Conservation (phyloP, 2,888 invertebrate species). For the Linnaemya tessellans region DNA sequence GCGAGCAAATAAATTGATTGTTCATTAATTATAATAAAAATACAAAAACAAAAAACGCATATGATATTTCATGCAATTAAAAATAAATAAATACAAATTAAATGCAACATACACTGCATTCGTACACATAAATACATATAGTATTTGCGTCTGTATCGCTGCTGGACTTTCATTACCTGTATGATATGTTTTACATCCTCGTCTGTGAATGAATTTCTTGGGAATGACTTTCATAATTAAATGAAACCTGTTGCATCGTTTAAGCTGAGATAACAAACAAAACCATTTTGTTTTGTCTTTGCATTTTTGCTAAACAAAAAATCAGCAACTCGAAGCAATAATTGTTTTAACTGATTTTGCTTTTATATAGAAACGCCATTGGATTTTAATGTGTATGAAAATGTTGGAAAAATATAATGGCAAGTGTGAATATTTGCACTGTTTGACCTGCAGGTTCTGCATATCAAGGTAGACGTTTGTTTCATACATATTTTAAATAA, state of each 20-base stretch:
- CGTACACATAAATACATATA: too few species aligned
- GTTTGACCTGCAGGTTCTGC: conserved; percentile 10
- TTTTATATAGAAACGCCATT: too few species aligned
- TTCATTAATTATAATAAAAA: not conserved
- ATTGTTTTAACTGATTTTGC: conserved; percentile 25
- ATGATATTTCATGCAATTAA: not conserved
- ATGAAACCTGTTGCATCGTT: conserved; percentile 50
- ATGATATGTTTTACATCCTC: conserved; percentile 54
- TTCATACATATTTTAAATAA: not conserved
- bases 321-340: not conserved
- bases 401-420: conserved; percentile 9
- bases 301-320: conserved; percentile 11
- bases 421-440: not conserved
- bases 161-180: conserved; percentile 40
- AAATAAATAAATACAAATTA: not conserved
- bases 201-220: conserved; percentile 47
- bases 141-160: not conserved
- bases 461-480: conserved; percentile 9
- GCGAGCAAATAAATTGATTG: not conserved
- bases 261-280: conserved; percentile 15
- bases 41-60: not conserved
- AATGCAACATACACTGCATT: not conserved
- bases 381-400: not conserved
- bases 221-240: conserved; percentile 55
- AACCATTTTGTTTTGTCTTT: conserved; percentile 9